Evolutionary conservation across 2,113 vertebrate species (phyloP).

Genomic region (Microcebus ravelobensis): DNA sequence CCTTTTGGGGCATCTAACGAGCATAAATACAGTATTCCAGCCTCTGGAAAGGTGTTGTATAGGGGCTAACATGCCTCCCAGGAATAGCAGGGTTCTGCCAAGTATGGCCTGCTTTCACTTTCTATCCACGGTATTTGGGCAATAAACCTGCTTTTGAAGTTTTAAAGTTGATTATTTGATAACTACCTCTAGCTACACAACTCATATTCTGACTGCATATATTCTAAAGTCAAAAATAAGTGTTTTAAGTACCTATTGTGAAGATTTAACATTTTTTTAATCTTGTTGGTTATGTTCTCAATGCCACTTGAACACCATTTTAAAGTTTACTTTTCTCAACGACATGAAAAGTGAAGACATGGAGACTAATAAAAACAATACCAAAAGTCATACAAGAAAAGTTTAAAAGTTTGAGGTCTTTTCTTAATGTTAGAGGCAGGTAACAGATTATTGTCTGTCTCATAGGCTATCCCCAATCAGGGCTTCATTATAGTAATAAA

Average conservation of each 20-base stretch:
- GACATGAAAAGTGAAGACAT: neutral
- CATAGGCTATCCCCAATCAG: neutral
- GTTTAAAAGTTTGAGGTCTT: neutral
- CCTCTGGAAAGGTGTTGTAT: neutral
- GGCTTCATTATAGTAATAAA: neutral
- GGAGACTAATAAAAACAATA: neutral
- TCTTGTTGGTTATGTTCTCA: neutral
- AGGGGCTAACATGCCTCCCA: neutral
- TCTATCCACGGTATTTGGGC: neutral
- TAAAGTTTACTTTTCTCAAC: neutral
- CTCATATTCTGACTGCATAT: neutral
- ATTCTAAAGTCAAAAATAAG: neutral
- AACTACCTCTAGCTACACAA: neutral
- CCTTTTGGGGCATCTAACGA: neutral
- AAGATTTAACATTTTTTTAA: neutral
- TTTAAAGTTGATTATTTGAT: neutral
- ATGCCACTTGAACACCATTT: neutral
- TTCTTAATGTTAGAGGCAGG: neutral
- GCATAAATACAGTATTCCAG: neutral
- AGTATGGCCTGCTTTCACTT: neutral
- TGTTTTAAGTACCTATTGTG: neutral
- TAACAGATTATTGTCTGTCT: neutral
- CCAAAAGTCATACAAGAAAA: neutral
- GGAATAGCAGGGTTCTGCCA: neutral
- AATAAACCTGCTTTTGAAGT: neutral